Evolutionary conservation across 2,888 invertebrate species (phyloP).

Genomic region (Amphipyra berbera): DNA sequence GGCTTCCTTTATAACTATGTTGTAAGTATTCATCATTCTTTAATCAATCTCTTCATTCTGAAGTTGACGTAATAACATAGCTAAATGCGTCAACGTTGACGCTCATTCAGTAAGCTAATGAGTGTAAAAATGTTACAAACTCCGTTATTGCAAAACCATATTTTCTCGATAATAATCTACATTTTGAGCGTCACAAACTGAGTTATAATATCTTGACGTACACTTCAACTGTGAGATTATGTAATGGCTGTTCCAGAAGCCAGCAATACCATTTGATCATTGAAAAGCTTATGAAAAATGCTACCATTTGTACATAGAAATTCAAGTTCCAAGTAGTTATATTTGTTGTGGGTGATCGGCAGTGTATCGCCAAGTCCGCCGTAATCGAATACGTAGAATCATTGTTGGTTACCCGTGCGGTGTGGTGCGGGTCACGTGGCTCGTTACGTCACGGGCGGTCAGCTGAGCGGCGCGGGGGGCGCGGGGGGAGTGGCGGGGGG

Average conservation of each 20-base stretch:
- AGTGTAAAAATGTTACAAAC: background rate
- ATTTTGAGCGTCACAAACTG: conserved; percentile 8
- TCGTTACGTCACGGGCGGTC: background rate
- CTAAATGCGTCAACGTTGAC: too few relatives aligned
- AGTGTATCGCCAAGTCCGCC: too few relatives aligned
- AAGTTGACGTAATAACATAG: too few relatives aligned
- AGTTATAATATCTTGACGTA: background rate
- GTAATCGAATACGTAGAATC: too few relatives aligned
- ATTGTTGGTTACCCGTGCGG: background rate
- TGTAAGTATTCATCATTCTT: too few relatives aligned
- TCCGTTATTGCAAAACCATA: conserved; percentile 1
- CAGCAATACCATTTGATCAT: background rate
- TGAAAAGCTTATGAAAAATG: too few relatives aligned
- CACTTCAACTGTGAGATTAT: background rate
- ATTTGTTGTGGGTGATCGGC: too few relatives aligned
- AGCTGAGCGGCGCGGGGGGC: background rate
- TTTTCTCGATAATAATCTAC: background rate
- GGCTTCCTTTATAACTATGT: background rate
- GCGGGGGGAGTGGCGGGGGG: background rate
- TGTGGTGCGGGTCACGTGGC: too few relatives aligned
- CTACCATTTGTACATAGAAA: background rate
- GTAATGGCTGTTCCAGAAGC: background rate
- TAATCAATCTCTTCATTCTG: too few relatives aligned
- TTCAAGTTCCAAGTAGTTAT: background rate
- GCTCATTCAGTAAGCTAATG: too few relatives aligned